phyloP scores from a whole-genome alignment of 1,140 invertebrate species.

The Bombus fervidus region DNA sequence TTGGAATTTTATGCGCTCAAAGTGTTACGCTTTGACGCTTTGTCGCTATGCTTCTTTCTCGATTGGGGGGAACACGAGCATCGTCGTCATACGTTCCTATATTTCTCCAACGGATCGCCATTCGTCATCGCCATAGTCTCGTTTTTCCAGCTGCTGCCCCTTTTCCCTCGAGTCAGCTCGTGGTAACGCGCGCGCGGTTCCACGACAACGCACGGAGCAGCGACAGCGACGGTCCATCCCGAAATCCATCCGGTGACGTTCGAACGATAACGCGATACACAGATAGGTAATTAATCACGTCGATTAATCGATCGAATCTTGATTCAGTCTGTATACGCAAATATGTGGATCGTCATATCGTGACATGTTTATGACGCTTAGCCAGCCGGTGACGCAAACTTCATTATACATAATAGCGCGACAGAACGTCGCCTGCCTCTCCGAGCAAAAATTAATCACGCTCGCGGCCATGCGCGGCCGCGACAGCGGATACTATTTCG shows the following conservation, averaged over 20 bases:
- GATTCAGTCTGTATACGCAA: constrained; percentile 21
- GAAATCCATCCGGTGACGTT: not conserved
- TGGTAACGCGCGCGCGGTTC: not conserved
- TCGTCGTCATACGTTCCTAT: not conserved
- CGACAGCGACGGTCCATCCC: not conserved
- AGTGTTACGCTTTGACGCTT: no score
- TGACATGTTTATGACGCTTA: constrained; percentile 13
- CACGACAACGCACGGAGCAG: not conserved
- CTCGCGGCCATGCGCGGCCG: not conserved
- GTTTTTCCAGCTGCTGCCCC: no score
- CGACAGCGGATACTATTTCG: not conserved
- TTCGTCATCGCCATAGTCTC: not conserved
- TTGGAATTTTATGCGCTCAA: no score
- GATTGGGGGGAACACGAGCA: not conserved
- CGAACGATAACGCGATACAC: constrained; percentile 6
- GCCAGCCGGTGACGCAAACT: constrained; percentile 8
- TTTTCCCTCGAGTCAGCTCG: no score
- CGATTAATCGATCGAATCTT: constrained; percentile 33
- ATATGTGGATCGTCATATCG: constrained; percentile 11
- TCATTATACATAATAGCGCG: constrained; percentile 31
- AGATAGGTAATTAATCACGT: constrained; percentile 35
- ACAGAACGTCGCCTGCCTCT: not conserved
- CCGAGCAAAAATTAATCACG: not conserved
- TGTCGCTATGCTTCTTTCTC: no score
- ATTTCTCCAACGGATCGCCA: not conserved